Conservation (phyloP, 1,140 invertebrate species). For the Aphis gossypii region DNA sequence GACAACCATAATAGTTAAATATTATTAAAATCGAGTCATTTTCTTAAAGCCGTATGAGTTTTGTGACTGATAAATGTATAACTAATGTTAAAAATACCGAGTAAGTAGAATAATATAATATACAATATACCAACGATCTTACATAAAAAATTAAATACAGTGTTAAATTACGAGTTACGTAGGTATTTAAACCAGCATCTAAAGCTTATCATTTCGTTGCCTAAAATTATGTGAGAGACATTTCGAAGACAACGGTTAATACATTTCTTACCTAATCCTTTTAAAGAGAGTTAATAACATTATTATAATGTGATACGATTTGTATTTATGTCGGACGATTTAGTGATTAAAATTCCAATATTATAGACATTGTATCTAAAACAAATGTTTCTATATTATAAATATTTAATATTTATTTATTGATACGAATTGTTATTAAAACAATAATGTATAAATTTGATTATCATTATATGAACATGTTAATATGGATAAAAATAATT, state of each 20-base stretch:
- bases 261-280: background rate
- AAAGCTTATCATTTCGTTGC: background rate
- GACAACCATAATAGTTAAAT: background rate
- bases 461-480: background rate
- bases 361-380: background rate
- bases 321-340: background rate
- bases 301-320: background rate
- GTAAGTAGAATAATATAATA: no score
- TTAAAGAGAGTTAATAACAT: background rate
- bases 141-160: no score
- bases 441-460: no score
- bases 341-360: background rate
- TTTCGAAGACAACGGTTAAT: background rate
- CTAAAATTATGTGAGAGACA: background rate
- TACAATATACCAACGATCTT: background rate
- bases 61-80: background rate
- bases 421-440: background rate
- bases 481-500: background rate
- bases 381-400: background rate
- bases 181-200: no score
- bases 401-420: background rate
- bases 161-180: no score
- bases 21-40: background rate
- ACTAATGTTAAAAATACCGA: background rate
- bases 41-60: background rate